A percentile compares a stretch with the other conserved stretches of the same genome.
These are phyloP conservation scores for Herminia tarsipennalis DNA, from an alignment of 2,888 invertebrate genomes.

Conservation along the genomic window DNA sequence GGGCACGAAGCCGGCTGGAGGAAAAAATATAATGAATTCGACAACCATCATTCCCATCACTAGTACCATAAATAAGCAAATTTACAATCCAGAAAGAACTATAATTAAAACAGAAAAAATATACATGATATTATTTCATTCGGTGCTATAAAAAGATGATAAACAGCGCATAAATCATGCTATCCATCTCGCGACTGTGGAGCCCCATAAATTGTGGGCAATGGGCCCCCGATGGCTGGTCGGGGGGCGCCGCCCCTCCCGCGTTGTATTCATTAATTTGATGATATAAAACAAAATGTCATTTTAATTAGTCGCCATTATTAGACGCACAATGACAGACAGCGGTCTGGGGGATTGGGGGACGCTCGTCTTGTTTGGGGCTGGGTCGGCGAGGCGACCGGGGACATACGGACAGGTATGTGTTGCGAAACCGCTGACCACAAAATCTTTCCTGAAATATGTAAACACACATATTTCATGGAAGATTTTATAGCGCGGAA, in stretches of 20 bases:
- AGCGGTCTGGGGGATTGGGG: constrained; percentile 47
- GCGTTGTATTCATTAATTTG: constrained; percentile 67
- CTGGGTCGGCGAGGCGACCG: constrained; percentile 38
- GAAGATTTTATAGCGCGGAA: too few relatives aligned
- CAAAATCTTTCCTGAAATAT: background rate
- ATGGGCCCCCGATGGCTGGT: constrained; percentile 42
- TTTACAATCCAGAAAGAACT: constrained; percentile 45
- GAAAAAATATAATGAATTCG: constrained; percentile 34
- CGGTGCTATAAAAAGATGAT: constrained; percentile 65
- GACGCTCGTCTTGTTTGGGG: constrained; percentile 58
- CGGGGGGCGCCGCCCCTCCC: constrained; percentile 28
- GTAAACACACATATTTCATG: too few relatives aligned
- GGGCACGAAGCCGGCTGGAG: constrained; percentile 21
- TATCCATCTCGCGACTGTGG: constrained; percentile 57
- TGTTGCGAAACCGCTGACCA: constrained; percentile 1
- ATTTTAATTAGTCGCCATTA: constrained; percentile 73
- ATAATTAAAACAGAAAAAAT: constrained; percentile 51
- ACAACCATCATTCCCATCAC: constrained; percentile 36
- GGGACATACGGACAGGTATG: constrained; percentile 23
- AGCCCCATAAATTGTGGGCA: constrained; percentile 53
- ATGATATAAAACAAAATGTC: constrained; percentile 76
- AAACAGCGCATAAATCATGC: constrained; percentile 68
- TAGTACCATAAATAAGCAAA: constrained; percentile 43
- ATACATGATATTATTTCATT: constrained; percentile 54
- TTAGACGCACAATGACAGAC: constrained; percentile 65